Percentiles rank a stretch among this genome's conserved stretches.
phyloP scores from a whole-genome alignment of 2,113 vertebrate genomes.

The Neofelis nebulosa region DNA sequence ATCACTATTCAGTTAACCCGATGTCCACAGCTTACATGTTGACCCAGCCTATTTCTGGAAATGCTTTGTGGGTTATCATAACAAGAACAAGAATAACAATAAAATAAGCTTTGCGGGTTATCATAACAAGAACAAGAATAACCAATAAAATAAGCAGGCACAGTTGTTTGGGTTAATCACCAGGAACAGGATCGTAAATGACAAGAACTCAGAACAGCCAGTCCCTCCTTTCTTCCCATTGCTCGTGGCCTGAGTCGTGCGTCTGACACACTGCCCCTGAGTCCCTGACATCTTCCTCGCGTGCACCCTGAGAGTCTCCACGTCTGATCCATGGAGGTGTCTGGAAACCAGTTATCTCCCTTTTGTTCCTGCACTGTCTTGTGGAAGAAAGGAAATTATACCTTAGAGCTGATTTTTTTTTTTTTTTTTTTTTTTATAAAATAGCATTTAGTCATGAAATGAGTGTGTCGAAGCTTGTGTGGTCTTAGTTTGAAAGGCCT shows the following conservation, averaged over 20 bases:
- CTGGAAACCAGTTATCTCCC: not conserved
- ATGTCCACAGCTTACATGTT: not conserved
- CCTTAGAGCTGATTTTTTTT: not conserved
- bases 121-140: not conserved
- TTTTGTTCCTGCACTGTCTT: not conserved
- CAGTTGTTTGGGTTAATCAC: not conserved
- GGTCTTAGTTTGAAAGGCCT: not conserved
- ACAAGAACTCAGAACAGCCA: fast-evolving
- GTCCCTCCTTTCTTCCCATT: not conserved
- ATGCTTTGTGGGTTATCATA: not conserved
- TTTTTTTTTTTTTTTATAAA: not conserved
- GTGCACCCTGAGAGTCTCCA: not conserved
- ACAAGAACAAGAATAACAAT: not conserved
- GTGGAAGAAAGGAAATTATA: slow-evolving; percentile 11
- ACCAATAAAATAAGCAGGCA: not conserved
- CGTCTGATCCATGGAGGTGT: not conserved
- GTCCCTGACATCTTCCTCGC: too few relatives aligned
- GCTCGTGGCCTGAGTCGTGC: fast-evolving
- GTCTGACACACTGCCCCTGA: not conserved
- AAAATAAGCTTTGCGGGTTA: not conserved
- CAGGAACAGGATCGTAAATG: not conserved
- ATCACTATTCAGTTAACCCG: not conserved
- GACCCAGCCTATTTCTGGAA: not conserved
- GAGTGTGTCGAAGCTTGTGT: not conserved
- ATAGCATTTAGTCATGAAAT: not conserved